Evolutionary conservation across 2,888 invertebrate species (phyloP), one percentile per base, ranked within the genome.

Genomic region (Lasioglossum marginatum): DNA sequence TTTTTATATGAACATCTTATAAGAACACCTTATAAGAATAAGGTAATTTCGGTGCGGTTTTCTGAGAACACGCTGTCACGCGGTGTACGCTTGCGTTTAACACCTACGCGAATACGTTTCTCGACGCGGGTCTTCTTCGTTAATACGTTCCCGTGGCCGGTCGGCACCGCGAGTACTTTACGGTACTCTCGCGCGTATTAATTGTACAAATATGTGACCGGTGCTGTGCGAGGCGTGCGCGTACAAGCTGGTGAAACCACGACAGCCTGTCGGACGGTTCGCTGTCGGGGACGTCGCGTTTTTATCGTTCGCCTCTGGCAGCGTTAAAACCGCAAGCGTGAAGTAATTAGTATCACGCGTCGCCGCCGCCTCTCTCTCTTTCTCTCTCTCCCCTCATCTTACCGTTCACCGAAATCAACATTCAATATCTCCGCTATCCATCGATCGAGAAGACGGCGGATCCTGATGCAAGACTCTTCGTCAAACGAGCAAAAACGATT

Each of bases 181-280:
- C 89, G 83, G 88, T 88, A 88, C 87, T 88, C 79, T 78, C 75
- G 76, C 87, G 83, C 74, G 89, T 85, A 88, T 88, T 87, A 89
- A 88, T 88, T 77, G 81, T 84, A 82, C 84, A 87, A 87, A 87
- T 81, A 83, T 81, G 79, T n/a, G 78, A 77, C 77, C 74, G 79
- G 75, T 66, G 75, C 66, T 6, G 66, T 19, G 37, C 68, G 66
- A 66, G 63, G 43, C 45, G 52, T n/a, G 71, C 48, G 68, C 66
- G 74, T 37, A 68, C 37, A 68, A 19, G 68, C 68, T 23, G 68
- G n/a, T 70, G 86, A 79, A 83, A 37, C 72, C 77, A 48, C 48
- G 79, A 73, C 76, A 77, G 77, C 34, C 37, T 34, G 79, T 66
- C 68, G 57, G 70, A 43, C 43, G 48, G 27, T 76, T 76, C 43